Conservation (phyloP, 2,113 vertebrate species). For the Istiophorus platypterus region DNA sequence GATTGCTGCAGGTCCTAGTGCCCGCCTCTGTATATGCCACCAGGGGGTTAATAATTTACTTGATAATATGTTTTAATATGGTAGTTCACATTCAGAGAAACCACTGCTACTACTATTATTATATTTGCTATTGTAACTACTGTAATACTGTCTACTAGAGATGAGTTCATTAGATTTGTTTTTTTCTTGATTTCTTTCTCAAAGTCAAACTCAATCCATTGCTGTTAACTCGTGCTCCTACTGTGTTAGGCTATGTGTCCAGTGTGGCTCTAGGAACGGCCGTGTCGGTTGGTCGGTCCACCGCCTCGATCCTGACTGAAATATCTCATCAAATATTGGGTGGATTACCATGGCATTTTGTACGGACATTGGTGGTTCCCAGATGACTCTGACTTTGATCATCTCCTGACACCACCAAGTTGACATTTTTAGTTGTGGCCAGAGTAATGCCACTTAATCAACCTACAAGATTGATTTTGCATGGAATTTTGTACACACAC, state of each 20-base stretch:
- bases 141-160: neutral
- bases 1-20: conserved; percentile 83
- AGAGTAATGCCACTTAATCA: neutral
- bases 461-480: neutral
- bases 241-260: neutral
- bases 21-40: conserved; percentile 13
- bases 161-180: too few species aligned
- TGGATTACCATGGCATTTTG: neutral
- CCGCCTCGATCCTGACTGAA: neutral
- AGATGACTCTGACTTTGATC: neutral
- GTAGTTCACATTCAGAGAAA: neutral
- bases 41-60: neutral
- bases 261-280: too few species aligned
- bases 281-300: neutral
- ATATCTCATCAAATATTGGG: neutral
- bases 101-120: neutral
- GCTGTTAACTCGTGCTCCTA: neutral
- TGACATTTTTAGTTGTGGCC: neutral
- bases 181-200: neutral
- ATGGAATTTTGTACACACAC: neutral
- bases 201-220: neutral
- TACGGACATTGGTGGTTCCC: neutral
- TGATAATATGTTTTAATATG: neutral
- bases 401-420: neutral
- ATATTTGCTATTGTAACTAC: neutral